These are phyloP conservation scores for Callosobruchus maculatus DNA, from an alignment of 2,888 invertebrate species.

Conservation along the genomic window DNA sequence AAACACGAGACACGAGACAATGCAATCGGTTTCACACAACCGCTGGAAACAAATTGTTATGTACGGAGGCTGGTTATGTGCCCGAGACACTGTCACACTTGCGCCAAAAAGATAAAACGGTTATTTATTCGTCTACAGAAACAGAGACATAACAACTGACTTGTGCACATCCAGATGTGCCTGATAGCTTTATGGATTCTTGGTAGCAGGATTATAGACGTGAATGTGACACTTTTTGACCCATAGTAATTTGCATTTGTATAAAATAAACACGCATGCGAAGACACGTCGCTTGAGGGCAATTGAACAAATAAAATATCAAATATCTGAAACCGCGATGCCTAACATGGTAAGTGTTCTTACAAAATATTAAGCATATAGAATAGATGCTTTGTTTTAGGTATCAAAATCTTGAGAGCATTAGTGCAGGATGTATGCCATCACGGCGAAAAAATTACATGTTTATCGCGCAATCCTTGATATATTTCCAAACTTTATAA, in stretches of 20 bases:
- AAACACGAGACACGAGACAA: not conserved
- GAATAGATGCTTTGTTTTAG: too few relatives aligned
- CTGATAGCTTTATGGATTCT: not conserved
- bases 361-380: too few relatives aligned
- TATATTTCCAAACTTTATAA: too few relatives aligned
- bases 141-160: not conserved
- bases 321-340: too few relatives aligned
- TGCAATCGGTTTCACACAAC: not conserved
- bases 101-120: not conserved
- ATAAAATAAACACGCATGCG: not conserved
- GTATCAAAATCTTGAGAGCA: too few relatives aligned
- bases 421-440: too few relatives aligned
- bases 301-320: too few relatives aligned
- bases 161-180: not conserved
- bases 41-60: not conserved
- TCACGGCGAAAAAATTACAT: too few relatives aligned
- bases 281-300: too few relatives aligned
- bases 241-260: not conserved
- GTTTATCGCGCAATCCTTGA: too few relatives aligned
- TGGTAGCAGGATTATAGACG: not conserved
- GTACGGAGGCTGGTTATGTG: not conserved
- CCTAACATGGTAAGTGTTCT: too few relatives aligned
- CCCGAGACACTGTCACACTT: not conserved
- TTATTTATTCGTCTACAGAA: not conserved
- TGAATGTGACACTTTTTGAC: not conserved